Conservation (phyloP, 2,797 vertebrate genomes). For the Pangasius mekongensis region DNA sequence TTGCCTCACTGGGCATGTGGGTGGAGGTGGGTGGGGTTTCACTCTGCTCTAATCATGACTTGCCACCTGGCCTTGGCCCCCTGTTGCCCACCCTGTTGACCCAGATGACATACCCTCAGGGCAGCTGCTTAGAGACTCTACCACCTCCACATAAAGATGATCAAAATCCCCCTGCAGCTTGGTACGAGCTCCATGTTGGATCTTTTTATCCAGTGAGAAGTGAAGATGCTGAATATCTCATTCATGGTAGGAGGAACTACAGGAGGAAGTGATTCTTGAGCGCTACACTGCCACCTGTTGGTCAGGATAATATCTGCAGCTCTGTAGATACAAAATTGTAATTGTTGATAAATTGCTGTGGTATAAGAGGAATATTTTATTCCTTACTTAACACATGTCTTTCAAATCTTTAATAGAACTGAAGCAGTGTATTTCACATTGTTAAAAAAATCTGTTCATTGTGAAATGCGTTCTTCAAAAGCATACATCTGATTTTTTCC, state of each 20-base stretch:
- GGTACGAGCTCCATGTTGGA: not conserved
- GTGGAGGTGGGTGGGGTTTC: constrained; percentile 36
- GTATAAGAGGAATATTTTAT: not conserved
- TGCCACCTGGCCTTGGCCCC: constrained; percentile 27
- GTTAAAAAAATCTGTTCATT: too few species aligned
- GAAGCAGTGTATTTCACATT: not conserved
- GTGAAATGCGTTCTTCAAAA: too few species aligned
- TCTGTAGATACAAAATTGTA: not conserved
- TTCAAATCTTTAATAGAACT: not conserved
- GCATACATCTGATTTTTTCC: too few species aligned
- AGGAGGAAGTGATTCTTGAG: not conserved
- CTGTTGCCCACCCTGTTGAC: not conserved
- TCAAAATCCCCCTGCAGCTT: not conserved
- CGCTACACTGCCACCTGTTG: not conserved
- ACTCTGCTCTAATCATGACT: constrained; percentile 42
- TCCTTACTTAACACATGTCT: not conserved
- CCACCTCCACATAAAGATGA: not conserved
- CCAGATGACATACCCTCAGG: not conserved
- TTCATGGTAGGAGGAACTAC: too few species aligned
- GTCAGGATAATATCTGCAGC: not conserved
- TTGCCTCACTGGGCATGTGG: not conserved
- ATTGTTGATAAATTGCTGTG: not conserved
- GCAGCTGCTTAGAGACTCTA: not conserved
- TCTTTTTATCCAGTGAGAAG: not conserved
- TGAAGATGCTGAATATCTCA: not conserved